Conservation (phyloP, 2,797 vertebrate species). For the Pelodytes ibericus region DNA sequence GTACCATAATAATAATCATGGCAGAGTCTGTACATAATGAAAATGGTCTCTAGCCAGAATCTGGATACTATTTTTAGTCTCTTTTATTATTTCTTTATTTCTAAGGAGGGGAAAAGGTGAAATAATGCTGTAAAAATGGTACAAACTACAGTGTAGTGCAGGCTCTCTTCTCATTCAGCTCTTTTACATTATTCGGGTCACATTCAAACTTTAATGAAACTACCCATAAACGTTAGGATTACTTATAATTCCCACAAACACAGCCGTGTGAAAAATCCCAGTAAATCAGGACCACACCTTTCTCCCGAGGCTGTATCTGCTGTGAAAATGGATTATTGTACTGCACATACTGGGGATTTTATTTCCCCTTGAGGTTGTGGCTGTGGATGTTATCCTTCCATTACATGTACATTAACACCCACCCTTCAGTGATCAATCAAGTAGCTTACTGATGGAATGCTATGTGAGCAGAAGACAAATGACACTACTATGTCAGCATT, state of each 20-base stretch:
- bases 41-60: no score
- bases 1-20: no score
- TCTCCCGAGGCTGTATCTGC: neutral
- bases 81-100: no score
- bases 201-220: no score
- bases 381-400: neutral
- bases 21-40: no score
- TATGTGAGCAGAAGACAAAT: constrained; percentile 24
- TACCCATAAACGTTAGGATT: no score
- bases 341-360: neutral
- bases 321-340: neutral
- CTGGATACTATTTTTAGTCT: no score
- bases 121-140: no score
- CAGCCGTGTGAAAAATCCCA: neutral
- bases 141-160: no score
- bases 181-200: no score
- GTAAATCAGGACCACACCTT: constrained; percentile 1
- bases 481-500: constrained; percentile 16
- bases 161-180: no score
- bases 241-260: constrained; percentile 1
- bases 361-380: neutral
- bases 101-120: no score
- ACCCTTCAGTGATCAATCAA: constrained; percentile 33
- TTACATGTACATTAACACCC: neutral
- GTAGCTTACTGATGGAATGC: constrained; percentile 4